Conservation (phyloP, 2,797 vertebrate species). For the Sylvilagus floridanus region DNA sequence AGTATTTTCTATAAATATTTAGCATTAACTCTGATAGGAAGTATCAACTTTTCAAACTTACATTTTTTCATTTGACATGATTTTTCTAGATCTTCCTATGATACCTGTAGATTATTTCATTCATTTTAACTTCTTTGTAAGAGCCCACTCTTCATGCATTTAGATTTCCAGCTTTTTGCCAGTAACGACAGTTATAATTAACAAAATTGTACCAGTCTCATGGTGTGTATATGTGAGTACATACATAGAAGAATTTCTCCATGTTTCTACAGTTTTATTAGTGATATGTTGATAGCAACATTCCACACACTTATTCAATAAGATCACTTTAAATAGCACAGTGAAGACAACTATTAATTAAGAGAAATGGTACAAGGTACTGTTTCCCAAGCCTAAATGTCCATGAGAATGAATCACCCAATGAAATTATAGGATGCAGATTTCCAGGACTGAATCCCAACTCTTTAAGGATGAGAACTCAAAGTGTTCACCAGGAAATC, state of each 20-base stretch:
- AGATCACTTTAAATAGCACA: conserved; percentile 6
- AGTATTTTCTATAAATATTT: conserved; percentile 29
- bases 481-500: background rate
- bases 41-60: conserved; percentile 24
- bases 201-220: conserved; percentile 6
- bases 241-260: background rate
- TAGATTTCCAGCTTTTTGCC: conserved; percentile 33
- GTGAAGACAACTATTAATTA: background rate
- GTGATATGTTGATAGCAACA: background rate
- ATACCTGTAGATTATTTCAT: conserved; percentile 38
- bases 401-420: background rate
- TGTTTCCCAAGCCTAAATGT: background rate
- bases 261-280: background rate
- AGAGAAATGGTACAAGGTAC: background rate
- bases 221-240: background rate
- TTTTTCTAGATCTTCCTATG: conserved; percentile 37
- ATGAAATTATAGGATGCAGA: background rate
- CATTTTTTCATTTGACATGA: conserved; percentile 12
- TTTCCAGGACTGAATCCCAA: background rate
- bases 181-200: background rate
- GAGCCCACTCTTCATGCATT: background rate
- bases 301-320: background rate
- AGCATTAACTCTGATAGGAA: conserved; percentile 24
- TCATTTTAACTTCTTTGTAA: conserved; percentile 42
- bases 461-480: background rate